Base-by-base conservation (phyloP, 1,140 invertebrate genomes). In the Agrypnia vestita region DNA sequence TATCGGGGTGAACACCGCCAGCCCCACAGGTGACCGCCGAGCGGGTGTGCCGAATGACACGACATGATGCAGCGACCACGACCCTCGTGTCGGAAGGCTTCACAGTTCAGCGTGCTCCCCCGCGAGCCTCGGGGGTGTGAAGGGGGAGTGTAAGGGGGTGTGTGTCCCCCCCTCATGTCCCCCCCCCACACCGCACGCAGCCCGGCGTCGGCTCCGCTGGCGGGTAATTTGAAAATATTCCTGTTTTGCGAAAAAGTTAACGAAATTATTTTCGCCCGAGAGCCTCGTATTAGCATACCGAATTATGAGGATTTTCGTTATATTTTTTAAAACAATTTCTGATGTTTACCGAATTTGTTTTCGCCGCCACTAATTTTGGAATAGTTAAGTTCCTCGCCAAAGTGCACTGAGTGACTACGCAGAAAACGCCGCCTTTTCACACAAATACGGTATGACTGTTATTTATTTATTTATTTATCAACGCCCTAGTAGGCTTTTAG, bases 181-280 rank as follows among this genome's bases (percentile, higher is more conserved):
- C n/a, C 64, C 64, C 47, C 19, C 10, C 19, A 13, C 46, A 12
- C 67, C 11, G 46, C 46, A 4, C 44, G 6, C 46, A 17, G 10
- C 10, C 67, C 47, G 17, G 19, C 44, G 51, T 12, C 55, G 3
- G 25, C 72, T 13, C 10, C 21, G 0, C 43, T 51, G 69, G 72
- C 25, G 51, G 49, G 10, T 77, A 35, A 77, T 67, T 53, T 51
- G 19, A 67, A 67, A 77, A 77, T 77, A 77, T 77, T 77, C 62
- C 49, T 69, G 62, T 69, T 69, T 67, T 64, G 61, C 61, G 49
- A 77, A 77, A 77, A 77, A 77, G 61, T 67, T 77, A 77, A 77
- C 75, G 61, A 77, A 77, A 77, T 77, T 77, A 77, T 77, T 62
- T 77, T 53, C 47, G 49, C 46, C 62, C 75, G 17, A 71, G 64